phyloP scores from a whole-genome alignment of 2,113 vertebrate genomes.

The Stomatorhinus ivindoensis region DNA sequence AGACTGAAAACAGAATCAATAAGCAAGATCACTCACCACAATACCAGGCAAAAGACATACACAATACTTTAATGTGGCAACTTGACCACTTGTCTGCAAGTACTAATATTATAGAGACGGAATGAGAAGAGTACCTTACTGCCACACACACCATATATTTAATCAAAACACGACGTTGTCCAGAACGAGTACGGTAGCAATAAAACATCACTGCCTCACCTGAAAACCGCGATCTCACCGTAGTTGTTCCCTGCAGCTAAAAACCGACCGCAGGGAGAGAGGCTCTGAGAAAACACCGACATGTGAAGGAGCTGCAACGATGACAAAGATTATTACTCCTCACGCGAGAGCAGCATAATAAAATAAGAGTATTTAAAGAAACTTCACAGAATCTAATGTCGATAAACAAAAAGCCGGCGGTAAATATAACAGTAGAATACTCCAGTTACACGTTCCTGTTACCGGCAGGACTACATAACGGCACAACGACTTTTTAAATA shows the following conservation, averaged over 20 bases:
- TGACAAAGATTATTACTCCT: background rate
- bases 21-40: background rate
- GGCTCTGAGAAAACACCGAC: slow-evolving; percentile 78
- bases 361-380: background rate
- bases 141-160: background rate
- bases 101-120: background rate
- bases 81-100: background rate
- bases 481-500: background rate
- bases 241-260: slow-evolving; percentile 81
- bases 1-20: slow-evolving; percentile 51
- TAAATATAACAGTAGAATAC: background rate
- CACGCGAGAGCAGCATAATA: background rate
- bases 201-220: slow-evolving; percentile 49
- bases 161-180: background rate
- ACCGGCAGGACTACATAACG: background rate
- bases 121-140: background rate
- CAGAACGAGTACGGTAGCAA: background rate
- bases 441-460: background rate
- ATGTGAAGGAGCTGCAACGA: slow-evolving; percentile 70
- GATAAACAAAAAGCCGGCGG: background rate
- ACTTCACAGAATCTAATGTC: background rate
- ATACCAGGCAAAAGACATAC: background rate
- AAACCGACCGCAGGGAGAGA: slow-evolving; percentile 78
- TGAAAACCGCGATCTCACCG: slow-evolving; percentile 79
- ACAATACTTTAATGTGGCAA: background rate